These are phyloP conservation scores for Schizopygopsis pylzovi DNA, from an alignment of 2,797 vertebrate species.

Conservation along the genomic window DNA sequence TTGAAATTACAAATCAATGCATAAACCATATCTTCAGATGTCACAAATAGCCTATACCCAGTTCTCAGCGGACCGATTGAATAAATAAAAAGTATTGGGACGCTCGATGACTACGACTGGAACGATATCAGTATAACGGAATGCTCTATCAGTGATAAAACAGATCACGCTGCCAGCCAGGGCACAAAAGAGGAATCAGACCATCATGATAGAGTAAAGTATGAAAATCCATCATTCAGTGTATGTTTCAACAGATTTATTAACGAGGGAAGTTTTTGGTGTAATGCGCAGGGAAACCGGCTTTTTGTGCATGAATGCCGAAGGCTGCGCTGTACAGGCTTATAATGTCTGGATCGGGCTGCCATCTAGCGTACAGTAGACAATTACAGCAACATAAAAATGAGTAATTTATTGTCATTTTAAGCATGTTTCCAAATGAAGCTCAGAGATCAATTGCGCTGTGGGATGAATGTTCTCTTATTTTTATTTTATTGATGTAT, in stretches of 20 bases:
- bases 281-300: constrained; percentile 78
- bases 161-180: constrained; percentile 63
- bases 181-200: constrained; percentile 56
- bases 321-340: constrained; percentile 70
- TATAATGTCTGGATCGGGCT: constrained; percentile 93
- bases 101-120: constrained; percentile 57
- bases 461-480: neutral
- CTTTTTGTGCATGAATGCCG: constrained; percentile 74
- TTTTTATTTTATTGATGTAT: neutral
- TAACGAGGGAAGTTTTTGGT: constrained; percentile 76
- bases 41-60: neutral
- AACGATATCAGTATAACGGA: constrained; percentile 54
- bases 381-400: constrained; percentile 77
- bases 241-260: constrained; percentile 76
- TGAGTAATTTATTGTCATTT: constrained; percentile 63
- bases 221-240: constrained; percentile 55
- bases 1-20: neutral
- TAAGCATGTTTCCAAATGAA: constrained; percentile 23
- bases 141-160: constrained; percentile 60
- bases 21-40: neutral
- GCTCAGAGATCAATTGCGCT: neutral
- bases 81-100: constrained; percentile 48
- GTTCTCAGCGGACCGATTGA: constrained; percentile 39
- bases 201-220: constrained; percentile 1
- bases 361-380: constrained; percentile 97